phyloP scores from a whole-genome alignment of 2,797 vertebrate species.

The Toxotes lorentzi region DNA sequence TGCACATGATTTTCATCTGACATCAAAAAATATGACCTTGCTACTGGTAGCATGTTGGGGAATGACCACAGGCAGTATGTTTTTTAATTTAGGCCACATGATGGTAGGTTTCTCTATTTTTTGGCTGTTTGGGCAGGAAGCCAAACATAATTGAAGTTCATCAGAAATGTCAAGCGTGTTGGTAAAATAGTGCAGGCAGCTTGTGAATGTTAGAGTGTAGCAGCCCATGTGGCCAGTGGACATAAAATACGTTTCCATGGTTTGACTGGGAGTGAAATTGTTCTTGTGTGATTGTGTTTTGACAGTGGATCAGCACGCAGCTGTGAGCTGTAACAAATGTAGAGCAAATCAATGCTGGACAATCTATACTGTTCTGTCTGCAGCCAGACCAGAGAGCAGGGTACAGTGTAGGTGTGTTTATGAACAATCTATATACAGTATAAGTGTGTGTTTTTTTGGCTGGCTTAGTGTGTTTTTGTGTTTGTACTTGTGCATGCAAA shows the following conservation, averaged over 20 bases:
- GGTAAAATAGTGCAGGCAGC: not conserved
- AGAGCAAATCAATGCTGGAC: conserved; percentile 68
- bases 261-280: conserved; percentile 12
- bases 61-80: conserved; percentile 19
- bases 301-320: conserved; percentile 34
- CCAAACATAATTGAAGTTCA: conserved; percentile 25
- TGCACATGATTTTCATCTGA: conserved; percentile 25
- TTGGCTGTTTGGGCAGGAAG: not conserved
- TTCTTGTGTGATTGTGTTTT: conserved; percentile 30
- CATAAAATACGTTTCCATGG: not conserved
- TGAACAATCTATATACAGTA: conserved; percentile 2
- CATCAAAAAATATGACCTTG: conserved; percentile 23
- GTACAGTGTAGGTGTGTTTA: not conserved
- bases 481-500: not conserved
- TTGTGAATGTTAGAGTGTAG: not conserved
- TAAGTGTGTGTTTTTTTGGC: conserved; percentile 2
- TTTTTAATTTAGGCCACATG: conserved; percentile 32
- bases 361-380: conserved; percentile 48
- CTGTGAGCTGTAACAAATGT: conserved; percentile 56
- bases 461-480: not conserved
- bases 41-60: conserved; percentile 22
- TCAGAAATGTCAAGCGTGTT: conserved; percentile 8
- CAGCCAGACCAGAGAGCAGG: conserved; percentile 23
- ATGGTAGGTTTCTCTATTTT: conserved; percentile 17
- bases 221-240: conserved; percentile 4